Evolutionary conservation across 2,888 invertebrate genomes (phyloP).

Genomic region (Nymphalis c-album): DNA sequence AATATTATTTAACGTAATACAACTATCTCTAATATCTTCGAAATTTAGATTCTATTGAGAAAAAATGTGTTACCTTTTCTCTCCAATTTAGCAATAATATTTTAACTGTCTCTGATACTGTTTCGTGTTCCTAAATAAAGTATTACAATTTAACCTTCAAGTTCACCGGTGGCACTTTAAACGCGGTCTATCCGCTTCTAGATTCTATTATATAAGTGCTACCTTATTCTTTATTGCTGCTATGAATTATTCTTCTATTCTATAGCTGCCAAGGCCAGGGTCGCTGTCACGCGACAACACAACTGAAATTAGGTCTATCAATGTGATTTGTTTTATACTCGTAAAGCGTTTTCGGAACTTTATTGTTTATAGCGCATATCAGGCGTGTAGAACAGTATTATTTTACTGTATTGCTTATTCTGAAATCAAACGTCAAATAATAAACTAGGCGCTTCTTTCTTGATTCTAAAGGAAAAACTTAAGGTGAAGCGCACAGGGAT

Average conservation of each 20-base stretch:
- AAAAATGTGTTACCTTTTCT: no score
- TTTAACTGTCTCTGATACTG: neutral
- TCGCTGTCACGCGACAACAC: conserved; percentile 23
- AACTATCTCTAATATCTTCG: no score
- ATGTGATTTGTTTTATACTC: conserved; percentile 5
- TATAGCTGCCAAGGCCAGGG: conserved; percentile 37
- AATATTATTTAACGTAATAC: no score
- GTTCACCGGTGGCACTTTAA: conserved; percentile 16
- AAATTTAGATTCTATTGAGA: neutral
- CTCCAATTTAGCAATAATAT: no score
- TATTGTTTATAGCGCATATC: no score
- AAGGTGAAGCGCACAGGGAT: no score
- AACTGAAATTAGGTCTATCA: conserved; percentile 3
- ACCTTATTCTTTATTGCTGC: conserved; percentile 34
- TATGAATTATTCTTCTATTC: conserved; percentile 36
- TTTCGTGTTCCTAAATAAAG: neutral
- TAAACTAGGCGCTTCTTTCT: no score
- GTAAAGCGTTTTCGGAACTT: neutral
- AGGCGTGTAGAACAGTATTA: no score
- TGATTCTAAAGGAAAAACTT: no score
- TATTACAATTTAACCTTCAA: conserved; percentile 22
- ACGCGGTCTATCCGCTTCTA: conserved; percentile 15
- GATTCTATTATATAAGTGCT: conserved; percentile 28
- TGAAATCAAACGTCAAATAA: no score
- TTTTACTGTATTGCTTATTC: no score